Evolutionary conservation across 2,797 vertebrate genomes (phyloP).

Genomic region (Rhodeus uyekii): DNA sequence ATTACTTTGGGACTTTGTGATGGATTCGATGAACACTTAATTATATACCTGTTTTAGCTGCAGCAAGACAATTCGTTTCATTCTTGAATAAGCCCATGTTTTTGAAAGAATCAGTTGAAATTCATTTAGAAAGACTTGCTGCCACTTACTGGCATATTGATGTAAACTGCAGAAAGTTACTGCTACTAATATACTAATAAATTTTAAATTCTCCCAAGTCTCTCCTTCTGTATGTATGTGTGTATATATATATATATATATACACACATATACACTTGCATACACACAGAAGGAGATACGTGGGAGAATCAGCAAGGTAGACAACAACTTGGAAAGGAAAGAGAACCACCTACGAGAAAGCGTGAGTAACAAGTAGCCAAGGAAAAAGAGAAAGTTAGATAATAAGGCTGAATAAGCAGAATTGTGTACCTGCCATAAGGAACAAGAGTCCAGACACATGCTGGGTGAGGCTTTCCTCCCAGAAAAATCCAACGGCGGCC

Average conservation of each 20-base stretch:
- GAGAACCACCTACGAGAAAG: slow-evolving; percentile 26
- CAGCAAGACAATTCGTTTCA: not conserved
- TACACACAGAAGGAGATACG: not conserved
- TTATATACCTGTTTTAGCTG: not conserved
- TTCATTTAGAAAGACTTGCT: not conserved
- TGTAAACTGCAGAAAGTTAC: not conserved
- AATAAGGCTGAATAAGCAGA: not conserved
- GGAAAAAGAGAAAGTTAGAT: not conserved
- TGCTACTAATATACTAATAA: not conserved
- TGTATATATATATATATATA: not conserved
- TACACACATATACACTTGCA: not conserved
- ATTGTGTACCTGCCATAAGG: slow-evolving; percentile 85
- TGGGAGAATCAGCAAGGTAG: slow-evolving; percentile 28
- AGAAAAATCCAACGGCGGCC: slow-evolving; percentile 82
- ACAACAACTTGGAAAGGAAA: slow-evolving; percentile 27
- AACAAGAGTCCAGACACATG: slow-evolving; percentile 84
- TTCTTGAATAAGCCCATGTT: not conserved
- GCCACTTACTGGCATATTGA: not conserved
- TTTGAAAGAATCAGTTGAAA: not conserved
- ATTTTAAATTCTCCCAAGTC: too few species aligned
- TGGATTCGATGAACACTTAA: too few species aligned
- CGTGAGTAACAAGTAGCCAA: slow-evolving; percentile 10
- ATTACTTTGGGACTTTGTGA: too few species aligned
- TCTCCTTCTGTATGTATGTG: too few species aligned
- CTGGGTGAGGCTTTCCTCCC: slow-evolving; percentile 87